Evolutionary conservation across 1,140 invertebrate species (phyloP), one percentile per base, ranked within the genome.

Genomic region (Drosophila sechellia): DNA sequence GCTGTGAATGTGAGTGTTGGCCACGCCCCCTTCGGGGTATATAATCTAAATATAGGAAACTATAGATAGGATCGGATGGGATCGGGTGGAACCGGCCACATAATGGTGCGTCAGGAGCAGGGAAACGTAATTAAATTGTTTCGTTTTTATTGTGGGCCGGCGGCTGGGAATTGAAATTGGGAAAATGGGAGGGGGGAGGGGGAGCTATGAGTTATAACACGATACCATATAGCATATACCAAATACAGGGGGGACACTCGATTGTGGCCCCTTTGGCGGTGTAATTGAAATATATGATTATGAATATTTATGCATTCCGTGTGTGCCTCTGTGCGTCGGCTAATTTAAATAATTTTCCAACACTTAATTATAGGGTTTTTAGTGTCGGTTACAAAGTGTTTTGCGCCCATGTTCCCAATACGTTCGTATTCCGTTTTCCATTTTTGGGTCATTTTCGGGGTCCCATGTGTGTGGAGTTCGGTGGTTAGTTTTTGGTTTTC

Each of bases 261-360:
- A 43, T 71, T 54, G 59, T 42, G 35, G 52, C 40, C 56, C 63
- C 64, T 31, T 53, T 69, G 75, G 70, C 70, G 60, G 48, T 77
- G 71, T 91, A 91, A 91, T 91, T 91, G 90, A 91, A 91, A 91
- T 91, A 91, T 91, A 91, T 91, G 85, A 91, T 91, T 91, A 91
- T 91, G 89, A 90, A 91, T 90, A 91, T 91, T 89, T 91, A 91
- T 91, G 89, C 65, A 79, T 83, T 79, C 49, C 15, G 45, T 68
- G 4, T 63, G 50, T 46, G 15, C 57, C 34, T 54, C 25, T 56
- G 53, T 64, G 54, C 61, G 20, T 59, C 49, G 50, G 46, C 42
- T 77, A 73, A 84, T 89, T 89, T 89, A 74, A 89, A 87, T 84
- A 79, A 77, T 83, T 81, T 76, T 65, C 78, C 83, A 81, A 84